Percentiles rank a stretch among this genome's conserved stretches.
Evolutionary conservation across 1,140 invertebrate genomes (phyloP).

Genomic region (Pentalonia nigronervosa): DNA sequence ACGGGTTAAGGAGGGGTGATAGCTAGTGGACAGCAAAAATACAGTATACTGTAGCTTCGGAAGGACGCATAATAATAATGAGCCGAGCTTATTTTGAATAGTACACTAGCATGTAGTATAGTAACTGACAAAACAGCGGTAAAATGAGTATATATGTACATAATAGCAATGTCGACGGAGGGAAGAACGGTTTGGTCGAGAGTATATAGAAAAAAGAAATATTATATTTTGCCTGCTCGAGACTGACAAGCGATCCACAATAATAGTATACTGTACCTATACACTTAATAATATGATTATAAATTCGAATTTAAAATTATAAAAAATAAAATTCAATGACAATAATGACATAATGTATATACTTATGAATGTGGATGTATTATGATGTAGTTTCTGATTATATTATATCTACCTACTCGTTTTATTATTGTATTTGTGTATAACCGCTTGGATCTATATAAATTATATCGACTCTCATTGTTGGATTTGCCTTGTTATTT

Average conservation of each 20-base stretch:
- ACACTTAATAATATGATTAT: background rate
- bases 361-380: background rate
- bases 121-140: background rate
- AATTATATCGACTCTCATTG: background rate
- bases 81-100: constrained; percentile 10
- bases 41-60: background rate
- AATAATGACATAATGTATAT: background rate
- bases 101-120: background rate
- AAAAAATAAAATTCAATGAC: background rate
- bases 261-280: background rate
- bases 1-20: background rate
- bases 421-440: constrained; percentile 12
- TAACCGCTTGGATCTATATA: background rate
- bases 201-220: background rate
- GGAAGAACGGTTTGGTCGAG: background rate
- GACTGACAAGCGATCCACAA: background rate
- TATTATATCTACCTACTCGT: background rate
- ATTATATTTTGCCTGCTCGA: background rate
- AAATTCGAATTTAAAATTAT: background rate
- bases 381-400: background rate
- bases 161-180: background rate
- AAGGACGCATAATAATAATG: constrained; percentile 18
- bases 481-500: constrained; percentile 12
- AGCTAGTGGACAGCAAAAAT: background rate
- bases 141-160: background rate